Base-by-base conservation (phyloP, 2,888 invertebrate species). In the Ochlodes sylvanus region DNA sequence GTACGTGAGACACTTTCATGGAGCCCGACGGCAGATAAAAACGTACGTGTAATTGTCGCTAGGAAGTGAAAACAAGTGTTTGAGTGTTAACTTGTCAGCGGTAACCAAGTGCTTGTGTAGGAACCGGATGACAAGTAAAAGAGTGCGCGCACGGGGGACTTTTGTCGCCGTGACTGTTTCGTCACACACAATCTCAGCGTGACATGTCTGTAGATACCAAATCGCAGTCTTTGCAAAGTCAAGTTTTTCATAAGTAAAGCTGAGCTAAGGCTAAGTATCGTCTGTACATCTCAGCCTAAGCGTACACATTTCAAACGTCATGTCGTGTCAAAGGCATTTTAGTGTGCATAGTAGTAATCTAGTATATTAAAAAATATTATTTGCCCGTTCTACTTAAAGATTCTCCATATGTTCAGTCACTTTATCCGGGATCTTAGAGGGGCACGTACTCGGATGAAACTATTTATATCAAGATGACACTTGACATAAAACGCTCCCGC, bases 61-160 rank as follows among this genome's bases (percentile, higher is more conserved):
- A 62, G 62, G 52, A 62, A 62, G 62, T 44, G 62, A 62, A 52
- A 62, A 38, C 52, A 41, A 62, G 52, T 62, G 62, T 62, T 38
- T 41, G 38, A n/a, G 50, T 50, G 17, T 50, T 62, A 50, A 50
- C 61, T 50, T 62, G 50, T 62, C 61, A 50, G 15, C 14, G 38
- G 56, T 57, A 12, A 17, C 38, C 17, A 50, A 62, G 50, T 50
- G 15, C 52, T 34, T 61, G 44, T 62, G 14, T 19, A 62, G 19
- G 10, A 12, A 62, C 62, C 62, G 50, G 34, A 34, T 34, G 50
- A 38, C 62, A 27, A 50, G 52, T 50, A 52, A 38, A 52, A 62
- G 38, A 17, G 52, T n/a, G n/a, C n/a, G n/a, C n/a, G n/a, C n/a
- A n/a, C n/a, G n/a, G n/a, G n/a, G n/a, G n/a, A n/a, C n/a, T n/a